Base-by-base conservation (phyloP, 1,140 invertebrate species). In the Lasioglossum albipes region DNA sequence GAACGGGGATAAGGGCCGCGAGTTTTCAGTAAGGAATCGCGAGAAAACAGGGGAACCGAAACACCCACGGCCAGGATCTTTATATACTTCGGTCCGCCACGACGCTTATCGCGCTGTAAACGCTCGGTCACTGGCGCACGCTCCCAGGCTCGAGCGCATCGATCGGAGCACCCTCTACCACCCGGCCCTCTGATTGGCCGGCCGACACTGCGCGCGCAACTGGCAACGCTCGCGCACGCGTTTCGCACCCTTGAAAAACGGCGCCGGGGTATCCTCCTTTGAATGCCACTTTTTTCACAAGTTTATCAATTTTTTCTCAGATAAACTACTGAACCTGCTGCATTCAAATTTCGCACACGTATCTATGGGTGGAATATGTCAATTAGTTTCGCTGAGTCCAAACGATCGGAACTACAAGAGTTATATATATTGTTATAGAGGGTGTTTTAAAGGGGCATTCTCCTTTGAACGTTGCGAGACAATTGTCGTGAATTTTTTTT, bases 101-200 rank as follows among this genome's bases (percentile, higher is more conserved):
- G 84, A 90, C 84, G 79, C 87, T 87, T 69, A 83, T 75, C 88
- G 87, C 85, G 84, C 85, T 88, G 84, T 81, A 68, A 76, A 75
- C 75, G 81, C 59, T 71, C 72, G 77, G 65, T 64, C 74, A 70
- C 70, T 84, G 81, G 83, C 89, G 90, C 89, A 90, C 52, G 77
- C 87, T 75, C 81, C 52, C 52, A 82, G 65, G 73, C 74, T n/a
- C 66, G 45, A 75, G 59, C 27, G 70, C 86, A 91, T 91, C 90
- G 90, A 91, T 91, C 88, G 78, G 54, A 86, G 83, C 80, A 83
- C 82, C 81, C 84, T 84, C 85, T 88, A 85, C 84, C 61, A 79
- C 41, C 67, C 67, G 57, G 42, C 52, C 16, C 9, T 22, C 74
- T 27, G 49, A 84, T 85, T 85, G 84, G 84, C 42, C 41, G 45